Percentiles rank a stretch among this genome's conserved stretches.
phyloP scores from a whole-genome alignment of 2,888 invertebrate species.

The Cerastis rubricosa region DNA sequence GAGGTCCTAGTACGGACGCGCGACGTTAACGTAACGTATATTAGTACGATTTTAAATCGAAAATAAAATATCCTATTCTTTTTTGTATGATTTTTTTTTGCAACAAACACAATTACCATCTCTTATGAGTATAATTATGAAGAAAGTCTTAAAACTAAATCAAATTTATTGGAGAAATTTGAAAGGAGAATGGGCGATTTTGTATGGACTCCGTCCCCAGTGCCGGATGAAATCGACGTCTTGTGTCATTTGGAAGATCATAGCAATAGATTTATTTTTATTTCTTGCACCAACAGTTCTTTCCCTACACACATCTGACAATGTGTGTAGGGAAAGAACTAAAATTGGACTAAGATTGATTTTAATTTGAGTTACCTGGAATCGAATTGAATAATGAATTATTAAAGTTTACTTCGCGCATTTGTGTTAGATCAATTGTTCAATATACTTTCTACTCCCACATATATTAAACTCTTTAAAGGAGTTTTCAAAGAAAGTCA shows the following conservation, averaged over 20 bases:
- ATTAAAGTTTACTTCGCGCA: neutral
- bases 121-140: neutral
- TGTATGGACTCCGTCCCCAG: neutral
- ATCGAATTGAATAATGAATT: neutral
- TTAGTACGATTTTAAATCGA: neutral
- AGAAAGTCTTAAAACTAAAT: neutral
- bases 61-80: neutral
- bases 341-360: neutral
- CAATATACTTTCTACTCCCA: neutral
- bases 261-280: neutral
- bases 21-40: neutral
- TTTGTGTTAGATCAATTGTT: neutral
- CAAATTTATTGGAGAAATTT: neutral
- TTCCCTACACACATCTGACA: no score
- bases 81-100: neutral
- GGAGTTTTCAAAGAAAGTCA: conserved; percentile 24
- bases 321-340: neutral
- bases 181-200: neutral
- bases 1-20: neutral
- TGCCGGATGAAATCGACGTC: neutral
- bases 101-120: neutral
- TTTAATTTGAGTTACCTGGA: neutral
- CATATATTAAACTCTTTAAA: conserved; percentile 7
- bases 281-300: neutral
- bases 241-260: neutral